Evolutionary conservation across 2,888 invertebrate species (phyloP).

Genomic region (Smittia aterrima): DNA sequence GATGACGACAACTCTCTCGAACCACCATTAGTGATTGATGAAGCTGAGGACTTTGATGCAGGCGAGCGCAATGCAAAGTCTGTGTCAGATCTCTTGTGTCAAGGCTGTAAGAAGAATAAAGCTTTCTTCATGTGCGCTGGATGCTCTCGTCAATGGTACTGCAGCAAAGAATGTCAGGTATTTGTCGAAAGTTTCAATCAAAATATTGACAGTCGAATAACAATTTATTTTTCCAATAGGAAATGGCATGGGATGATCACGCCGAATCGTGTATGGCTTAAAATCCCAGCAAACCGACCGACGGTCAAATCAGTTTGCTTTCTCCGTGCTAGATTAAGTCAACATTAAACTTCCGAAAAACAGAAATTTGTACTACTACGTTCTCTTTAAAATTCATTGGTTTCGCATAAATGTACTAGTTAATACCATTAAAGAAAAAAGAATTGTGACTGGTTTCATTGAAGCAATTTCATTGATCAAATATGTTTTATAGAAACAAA

Average conservation of each 20-base stretch:
- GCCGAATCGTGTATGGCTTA: slow-evolving; percentile 80
- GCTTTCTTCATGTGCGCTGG: slow-evolving; percentile 88
- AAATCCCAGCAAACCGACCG: slow-evolving; percentile 45
- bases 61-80: slow-evolving; percentile 49
- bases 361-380: no score
- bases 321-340: not conserved
- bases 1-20: slow-evolving; percentile 63
- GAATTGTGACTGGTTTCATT: slow-evolving; percentile 1
- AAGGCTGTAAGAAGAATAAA: slow-evolving; percentile 77
- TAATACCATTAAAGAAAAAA: no score
- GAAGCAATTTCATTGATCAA: not conserved
- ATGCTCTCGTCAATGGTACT: slow-evolving; percentile 92
- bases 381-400: no score
- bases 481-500: no score
- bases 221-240: slow-evolving; percentile 55
- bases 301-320: not conserved
- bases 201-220: not conserved
- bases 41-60: slow-evolving; percentile 55
- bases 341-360: not conserved
- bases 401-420: no score
- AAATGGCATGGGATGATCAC: slow-evolving; percentile 83
- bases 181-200: slow-evolving; percentile 34
- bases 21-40: slow-evolving; percentile 61
- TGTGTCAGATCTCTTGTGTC: slow-evolving; percentile 65
- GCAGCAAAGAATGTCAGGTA: slow-evolving; percentile 91